These are phyloP conservation scores for Nothocercus julius DNA, from an alignment of 2,113 vertebrate genomes.

Conservation along the genomic window DNA sequence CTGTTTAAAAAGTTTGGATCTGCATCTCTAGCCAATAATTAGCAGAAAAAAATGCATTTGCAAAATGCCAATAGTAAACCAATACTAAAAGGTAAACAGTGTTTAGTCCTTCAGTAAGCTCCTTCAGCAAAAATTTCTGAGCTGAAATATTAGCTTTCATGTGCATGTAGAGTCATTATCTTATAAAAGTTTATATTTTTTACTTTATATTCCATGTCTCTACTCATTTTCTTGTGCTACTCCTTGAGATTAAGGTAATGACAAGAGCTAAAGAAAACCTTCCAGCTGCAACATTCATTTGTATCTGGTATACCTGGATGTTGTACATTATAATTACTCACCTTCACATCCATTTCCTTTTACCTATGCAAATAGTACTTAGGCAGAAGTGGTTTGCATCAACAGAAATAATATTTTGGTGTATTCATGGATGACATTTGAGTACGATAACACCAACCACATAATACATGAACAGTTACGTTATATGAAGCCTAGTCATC, in stretches of 20 bases:
- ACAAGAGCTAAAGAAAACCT: neutral
- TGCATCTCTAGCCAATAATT: neutral
- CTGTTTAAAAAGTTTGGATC: neutral
- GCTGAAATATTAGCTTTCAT: neutral
- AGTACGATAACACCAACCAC: neutral
- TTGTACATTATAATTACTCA: neutral
- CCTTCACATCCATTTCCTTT: neutral
- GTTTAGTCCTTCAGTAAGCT: neutral
- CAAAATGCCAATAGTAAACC: neutral
- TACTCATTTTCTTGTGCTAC: neutral
- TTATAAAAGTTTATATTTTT: neutral
- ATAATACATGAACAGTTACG: neutral
- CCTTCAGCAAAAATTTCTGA: neutral
- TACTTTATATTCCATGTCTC: neutral
- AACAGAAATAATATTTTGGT: neutral
- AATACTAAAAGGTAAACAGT: neutral
- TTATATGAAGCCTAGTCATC: neutral
- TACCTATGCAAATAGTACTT: neutral
- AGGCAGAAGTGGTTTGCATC: neutral
- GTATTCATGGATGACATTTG: neutral
- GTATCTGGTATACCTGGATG: fast-evolving
- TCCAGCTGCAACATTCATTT: neutral
- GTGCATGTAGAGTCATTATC: neutral
- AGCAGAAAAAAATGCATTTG: neutral
- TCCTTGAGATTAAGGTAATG: neutral